phyloP scores from a whole-genome alignment of 2,888 invertebrate species.

The Sinohyriopsis cumingii region DNA sequence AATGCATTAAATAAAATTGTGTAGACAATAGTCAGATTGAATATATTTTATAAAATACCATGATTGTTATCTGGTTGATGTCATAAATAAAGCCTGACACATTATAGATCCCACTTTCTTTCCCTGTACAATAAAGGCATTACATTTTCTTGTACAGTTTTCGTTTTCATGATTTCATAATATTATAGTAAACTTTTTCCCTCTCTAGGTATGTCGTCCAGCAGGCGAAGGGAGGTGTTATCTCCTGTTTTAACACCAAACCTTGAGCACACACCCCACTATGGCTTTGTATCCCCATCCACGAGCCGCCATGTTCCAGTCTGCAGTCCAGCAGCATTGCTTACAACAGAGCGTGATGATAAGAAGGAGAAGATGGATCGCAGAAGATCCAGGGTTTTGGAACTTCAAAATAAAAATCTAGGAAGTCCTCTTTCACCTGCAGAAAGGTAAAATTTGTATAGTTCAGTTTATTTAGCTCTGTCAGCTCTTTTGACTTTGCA shows the following conservation, averaged over 20 bases:
- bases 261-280: slow-evolving; percentile 31
- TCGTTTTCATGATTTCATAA: too few relatives aligned
- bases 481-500: neutral
- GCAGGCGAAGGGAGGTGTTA: slow-evolving; percentile 49
- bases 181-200: too few relatives aligned
- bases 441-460: slow-evolving; percentile 41
- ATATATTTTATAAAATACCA: too few relatives aligned
- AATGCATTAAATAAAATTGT: too few relatives aligned
- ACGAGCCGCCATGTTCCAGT: slow-evolving; percentile 41
- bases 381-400: slow-evolving; percentile 61
- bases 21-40: too few relatives aligned
- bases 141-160: too few relatives aligned
- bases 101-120: too few relatives aligned
- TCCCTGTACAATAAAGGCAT: too few relatives aligned
- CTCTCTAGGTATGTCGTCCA: slow-evolving; percentile 26
- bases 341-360: slow-evolving; percentile 65
- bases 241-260: slow-evolving; percentile 52
- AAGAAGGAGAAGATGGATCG: slow-evolving; percentile 65
- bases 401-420: slow-evolving; percentile 58
- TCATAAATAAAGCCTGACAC: too few relatives aligned
- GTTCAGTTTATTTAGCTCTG: slow-evolving; percentile 1
- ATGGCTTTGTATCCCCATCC: slow-evolving; percentile 51
- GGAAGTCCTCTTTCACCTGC: slow-evolving; percentile 63
- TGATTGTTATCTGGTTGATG: too few relatives aligned
- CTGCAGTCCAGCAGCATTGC: slow-evolving; percentile 41